Conservation (phyloP, 1,140 invertebrate genomes). For the Brachionus paranguensis region DNA sequence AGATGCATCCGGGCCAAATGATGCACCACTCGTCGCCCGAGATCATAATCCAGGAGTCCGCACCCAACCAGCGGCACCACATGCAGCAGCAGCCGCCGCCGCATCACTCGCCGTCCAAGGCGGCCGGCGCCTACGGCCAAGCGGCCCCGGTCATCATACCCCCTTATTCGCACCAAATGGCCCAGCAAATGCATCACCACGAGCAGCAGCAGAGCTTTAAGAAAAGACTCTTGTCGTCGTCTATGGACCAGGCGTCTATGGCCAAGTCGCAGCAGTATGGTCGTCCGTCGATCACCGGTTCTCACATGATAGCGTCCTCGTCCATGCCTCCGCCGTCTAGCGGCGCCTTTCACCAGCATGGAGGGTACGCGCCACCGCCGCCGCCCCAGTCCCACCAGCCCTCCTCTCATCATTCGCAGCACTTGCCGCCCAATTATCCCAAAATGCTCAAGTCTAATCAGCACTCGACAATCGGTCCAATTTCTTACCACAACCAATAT, state of each 20-base stretch:
- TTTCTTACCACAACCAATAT: background rate
- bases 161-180: background rate
- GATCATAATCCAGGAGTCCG: background rate
- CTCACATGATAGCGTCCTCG: background rate
- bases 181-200: background rate
- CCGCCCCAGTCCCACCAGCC: background rate
- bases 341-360: background rate
- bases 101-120: background rate
- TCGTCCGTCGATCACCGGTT: background rate
- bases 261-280: background rate
- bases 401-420: background rate
- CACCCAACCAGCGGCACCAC: background rate
- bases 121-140: background rate
- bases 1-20: conserved; percentile 3
- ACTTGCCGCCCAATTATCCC: background rate
- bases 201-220: background rate
- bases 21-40: conserved; percentile 10
- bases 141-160: background rate
- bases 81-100: background rate
- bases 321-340: background rate
- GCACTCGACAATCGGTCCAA: background rate
- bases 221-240: background rate
- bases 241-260: conserved; percentile 8
- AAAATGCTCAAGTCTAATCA: conserved; percentile 5
- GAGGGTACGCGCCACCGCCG: background rate